These are phyloP conservation scores for Perca flavescens DNA, from an alignment of 2,113 vertebrate species.

Conservation along the genomic window DNA sequence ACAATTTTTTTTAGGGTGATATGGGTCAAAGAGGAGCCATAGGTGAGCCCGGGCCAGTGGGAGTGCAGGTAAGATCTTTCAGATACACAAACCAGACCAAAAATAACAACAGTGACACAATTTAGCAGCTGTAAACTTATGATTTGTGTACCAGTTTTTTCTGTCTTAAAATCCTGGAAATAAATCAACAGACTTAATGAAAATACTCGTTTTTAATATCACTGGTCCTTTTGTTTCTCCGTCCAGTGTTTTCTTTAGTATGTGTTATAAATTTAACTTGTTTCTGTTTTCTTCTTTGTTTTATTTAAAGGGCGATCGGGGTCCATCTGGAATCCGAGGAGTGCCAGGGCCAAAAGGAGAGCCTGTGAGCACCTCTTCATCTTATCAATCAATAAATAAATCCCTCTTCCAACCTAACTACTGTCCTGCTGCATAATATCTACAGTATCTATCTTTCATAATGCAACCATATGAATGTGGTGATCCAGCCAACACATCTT, in stretches of 20 bases:
- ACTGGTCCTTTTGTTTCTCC: neutral
- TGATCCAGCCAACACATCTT: too few species aligned
- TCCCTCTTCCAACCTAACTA: neutral
- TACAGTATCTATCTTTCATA: neutral
- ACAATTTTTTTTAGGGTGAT: slow-evolving; percentile 87
- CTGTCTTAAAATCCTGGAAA: neutral
- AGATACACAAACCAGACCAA: neutral
- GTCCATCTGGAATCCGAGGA: slow-evolving; percentile 90
- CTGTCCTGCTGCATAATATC: neutral
- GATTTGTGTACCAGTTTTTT: neutral
- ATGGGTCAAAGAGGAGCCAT: slow-evolving; percentile 89
- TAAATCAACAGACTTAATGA: neutral
- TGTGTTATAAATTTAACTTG: neutral
- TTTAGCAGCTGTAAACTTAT: neutral
- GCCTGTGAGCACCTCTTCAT: slow-evolving; percentile 83
- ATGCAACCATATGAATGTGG: neutral
- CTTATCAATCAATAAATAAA: neutral
- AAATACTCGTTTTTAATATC: neutral
- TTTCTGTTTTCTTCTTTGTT: slow-evolving; percentile 1
- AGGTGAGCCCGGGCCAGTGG: slow-evolving; percentile 91
- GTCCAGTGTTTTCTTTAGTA: neutral
- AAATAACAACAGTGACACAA: neutral
- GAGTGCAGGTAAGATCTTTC: slow-evolving; percentile 84
- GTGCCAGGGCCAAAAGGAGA: slow-evolving; percentile 93
- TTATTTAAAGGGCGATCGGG: slow-evolving; percentile 85